Evolutionary conservation across 64 coral and sea anemone genomes (phyloP), one percentile per base, ranked within the genome.

Genomic region (Porites australiensis): DNA sequence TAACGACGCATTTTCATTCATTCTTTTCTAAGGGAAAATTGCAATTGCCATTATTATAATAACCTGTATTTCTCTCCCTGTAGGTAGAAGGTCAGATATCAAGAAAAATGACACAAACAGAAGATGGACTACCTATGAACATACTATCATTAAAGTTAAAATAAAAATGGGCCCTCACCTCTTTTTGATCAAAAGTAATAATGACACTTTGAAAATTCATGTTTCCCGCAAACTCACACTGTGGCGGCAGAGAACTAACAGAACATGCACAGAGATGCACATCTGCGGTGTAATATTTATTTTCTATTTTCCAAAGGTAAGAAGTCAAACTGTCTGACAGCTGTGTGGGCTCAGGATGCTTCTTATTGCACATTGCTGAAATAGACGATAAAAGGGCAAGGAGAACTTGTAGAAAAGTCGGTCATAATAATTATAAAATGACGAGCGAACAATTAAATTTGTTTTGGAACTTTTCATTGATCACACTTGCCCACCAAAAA

Each of bases 121-220:
- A 57, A 9, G 12, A 9, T 57, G 54, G 54, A 57, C 54, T 9
- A 12, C 7, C 7, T 13, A 16, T 12, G 8, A 16, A 16, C 18
- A 18, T 64, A 64, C 62, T 13, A 64, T 2, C 4, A 64, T 64
- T 16, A 13, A 14, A 9, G 18, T 3, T 54, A 8, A 77, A 5
- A 54, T 50, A 55, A 3, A 10, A 9, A 3, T 78, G 0, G 0
- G 21, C 16, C 53, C 58, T 86, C 45, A 89, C 92, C 87, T 84
- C 87, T 58, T 53, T 89, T 82, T 83, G 64, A 55, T 94, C 87
- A 82, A 89, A 94, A n/a, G 51, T 70, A 58, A 94, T 75, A 64
- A 84, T 55, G 51, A 94, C 22, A 89, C 78, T 82, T 61, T 94
- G 92, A 64, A 94, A 94, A 43, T 53, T 75, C 8, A 84, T 63